Percentiles rank a stretch among this genome's conserved stretches.
Conservation (phyloP, 2,797 vertebrate genomes). For the Hephaestus fuliginosus region DNA sequence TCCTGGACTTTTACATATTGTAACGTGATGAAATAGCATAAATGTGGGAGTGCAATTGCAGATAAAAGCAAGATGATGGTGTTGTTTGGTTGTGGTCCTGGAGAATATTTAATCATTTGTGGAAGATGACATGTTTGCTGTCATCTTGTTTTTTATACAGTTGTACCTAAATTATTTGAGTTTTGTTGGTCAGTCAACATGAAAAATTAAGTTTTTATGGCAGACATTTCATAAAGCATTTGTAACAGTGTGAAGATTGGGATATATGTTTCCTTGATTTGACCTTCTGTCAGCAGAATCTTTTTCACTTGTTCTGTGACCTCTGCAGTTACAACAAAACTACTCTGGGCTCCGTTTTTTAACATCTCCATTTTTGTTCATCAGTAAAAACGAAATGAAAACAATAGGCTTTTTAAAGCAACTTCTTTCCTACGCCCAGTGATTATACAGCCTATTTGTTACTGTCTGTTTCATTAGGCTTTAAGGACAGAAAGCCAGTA, state of each 20-base stretch:
- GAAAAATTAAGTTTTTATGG: slow-evolving; percentile 36
- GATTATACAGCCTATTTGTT: slow-evolving; percentile 73
- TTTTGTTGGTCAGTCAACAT: slow-evolving; percentile 24
- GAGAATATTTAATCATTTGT: slow-evolving; percentile 21
- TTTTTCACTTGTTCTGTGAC: slow-evolving; percentile 35
- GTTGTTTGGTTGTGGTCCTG: neutral
- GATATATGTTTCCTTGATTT: slow-evolving; percentile 37
- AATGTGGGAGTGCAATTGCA: slow-evolving; percentile 23
- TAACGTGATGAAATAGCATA: slow-evolving; percentile 20
- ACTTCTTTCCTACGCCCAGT: slow-evolving; percentile 53
- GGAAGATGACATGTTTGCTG: slow-evolving; percentile 31
- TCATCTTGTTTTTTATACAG: slow-evolving; percentile 20
- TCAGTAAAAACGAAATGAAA: slow-evolving; percentile 67
- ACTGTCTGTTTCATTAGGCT: slow-evolving; percentile 78
- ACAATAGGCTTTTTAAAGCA: slow-evolving; percentile 65
- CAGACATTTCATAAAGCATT: slow-evolving; percentile 36
- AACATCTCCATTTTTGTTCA: slow-evolving; percentile 67
- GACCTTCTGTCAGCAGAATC: slow-evolving; percentile 45
- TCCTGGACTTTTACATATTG: slow-evolving; percentile 8
- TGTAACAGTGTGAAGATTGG: slow-evolving; percentile 8
- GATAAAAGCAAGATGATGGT: slow-evolving; percentile 34
- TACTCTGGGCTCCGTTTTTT: slow-evolving; percentile 42
- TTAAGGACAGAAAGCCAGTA: slow-evolving; percentile 69
- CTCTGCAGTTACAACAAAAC: slow-evolving; percentile 28
- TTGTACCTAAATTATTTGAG: slow-evolving; percentile 25